phyloP scores from a whole-genome alignment of 1,140 invertebrate species.

The Lethocerus indicus region DNA sequence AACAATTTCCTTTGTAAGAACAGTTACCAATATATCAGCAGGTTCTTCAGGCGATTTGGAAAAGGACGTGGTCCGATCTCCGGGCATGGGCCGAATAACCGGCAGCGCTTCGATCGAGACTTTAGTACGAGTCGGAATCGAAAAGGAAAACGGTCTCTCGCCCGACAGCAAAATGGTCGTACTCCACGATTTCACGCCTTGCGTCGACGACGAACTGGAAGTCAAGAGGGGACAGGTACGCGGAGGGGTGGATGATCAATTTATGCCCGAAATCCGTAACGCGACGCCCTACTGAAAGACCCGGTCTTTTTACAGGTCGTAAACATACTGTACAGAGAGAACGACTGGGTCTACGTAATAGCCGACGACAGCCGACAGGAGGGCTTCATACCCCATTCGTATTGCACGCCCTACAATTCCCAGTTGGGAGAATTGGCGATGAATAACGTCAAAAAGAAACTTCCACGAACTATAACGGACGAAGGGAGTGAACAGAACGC shows the following conservation, averaged over 20 bases:
- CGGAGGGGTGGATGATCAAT: neutral
- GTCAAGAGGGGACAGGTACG: constrained; percentile 48
- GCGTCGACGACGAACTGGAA: constrained; percentile 85
- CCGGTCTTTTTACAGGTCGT: constrained; percentile 45
- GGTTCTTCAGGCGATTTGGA: constrained; percentile 48
- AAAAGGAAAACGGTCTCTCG: constrained; percentile 81
- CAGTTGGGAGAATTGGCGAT: constrained; percentile 52
- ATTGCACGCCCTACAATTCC: constrained; percentile 71
- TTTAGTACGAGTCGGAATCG: constrained; percentile 78
- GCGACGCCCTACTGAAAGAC: neutral
- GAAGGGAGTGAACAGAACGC: constrained; percentile 17
- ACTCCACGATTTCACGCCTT: constrained; percentile 84
- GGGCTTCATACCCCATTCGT: constrained; percentile 88
- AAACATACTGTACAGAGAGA: constrained; percentile 83
- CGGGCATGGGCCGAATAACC: constrained; percentile 73
- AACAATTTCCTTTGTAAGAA: too few relatives aligned
- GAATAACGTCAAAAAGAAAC: constrained; percentile 63
- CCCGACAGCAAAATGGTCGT: constrained; percentile 92
- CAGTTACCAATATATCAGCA: constrained; percentile 21
- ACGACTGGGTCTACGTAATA: constrained; percentile 94
- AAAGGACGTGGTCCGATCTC: constrained; percentile 49
- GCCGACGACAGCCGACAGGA: constrained; percentile 71
- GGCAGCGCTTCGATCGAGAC: constrained; percentile 91
- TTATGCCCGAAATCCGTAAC: neutral
- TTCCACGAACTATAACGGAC: constrained; percentile 35